Conservation (phyloP, 2,113 vertebrate species). For the Megaceryle maxima region DNA sequence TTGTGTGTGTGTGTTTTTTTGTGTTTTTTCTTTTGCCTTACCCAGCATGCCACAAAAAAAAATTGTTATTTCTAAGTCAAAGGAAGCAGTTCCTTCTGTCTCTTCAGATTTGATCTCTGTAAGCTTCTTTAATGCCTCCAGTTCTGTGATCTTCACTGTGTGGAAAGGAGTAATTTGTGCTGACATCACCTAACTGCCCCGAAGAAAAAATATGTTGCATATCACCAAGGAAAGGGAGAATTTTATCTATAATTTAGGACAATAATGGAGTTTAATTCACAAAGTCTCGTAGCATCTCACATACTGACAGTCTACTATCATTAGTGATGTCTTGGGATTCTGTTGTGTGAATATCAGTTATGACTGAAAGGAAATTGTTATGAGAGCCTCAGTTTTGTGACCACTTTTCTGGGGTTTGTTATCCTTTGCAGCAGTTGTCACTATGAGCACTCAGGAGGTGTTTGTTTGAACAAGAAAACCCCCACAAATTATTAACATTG, state of each 20-base stretch:
- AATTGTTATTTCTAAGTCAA: slow-evolving; percentile 33
- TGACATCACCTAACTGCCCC: slow-evolving; percentile 56
- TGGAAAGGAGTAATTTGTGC: slow-evolving; percentile 42
- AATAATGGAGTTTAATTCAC: slow-evolving; percentile 34
- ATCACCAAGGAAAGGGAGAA: slow-evolving; percentile 3
- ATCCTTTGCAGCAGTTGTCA: not conserved
- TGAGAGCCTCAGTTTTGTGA: not conserved
- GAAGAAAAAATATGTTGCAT: slow-evolving; percentile 38
- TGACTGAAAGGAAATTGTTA: slow-evolving; percentile 30
- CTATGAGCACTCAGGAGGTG: not conserved
- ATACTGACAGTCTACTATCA: not conserved
- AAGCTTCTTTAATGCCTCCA: slow-evolving; percentile 18
- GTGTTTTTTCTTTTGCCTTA: not conserved
- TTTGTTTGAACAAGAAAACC: not conserved
- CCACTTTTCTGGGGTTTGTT: not conserved
- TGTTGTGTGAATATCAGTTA: not conserved
- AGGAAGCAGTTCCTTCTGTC: slow-evolving; percentile 27
- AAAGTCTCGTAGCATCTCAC: not conserved
- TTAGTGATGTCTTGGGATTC: not conserved
- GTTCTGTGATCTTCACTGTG: slow-evolving; percentile 8
- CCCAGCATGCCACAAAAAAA: not conserved
- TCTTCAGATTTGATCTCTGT: slow-evolving; percentile 3
- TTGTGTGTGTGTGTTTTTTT: too few relatives aligned
- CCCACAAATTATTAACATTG: not conserved
- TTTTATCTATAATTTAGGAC: slow-evolving; percentile 36